Evolutionary conservation across 2,113 vertebrate genomes (phyloP), one percentile per base, ranked within the genome.

Genomic region (Thermophis baileyi): DNA sequence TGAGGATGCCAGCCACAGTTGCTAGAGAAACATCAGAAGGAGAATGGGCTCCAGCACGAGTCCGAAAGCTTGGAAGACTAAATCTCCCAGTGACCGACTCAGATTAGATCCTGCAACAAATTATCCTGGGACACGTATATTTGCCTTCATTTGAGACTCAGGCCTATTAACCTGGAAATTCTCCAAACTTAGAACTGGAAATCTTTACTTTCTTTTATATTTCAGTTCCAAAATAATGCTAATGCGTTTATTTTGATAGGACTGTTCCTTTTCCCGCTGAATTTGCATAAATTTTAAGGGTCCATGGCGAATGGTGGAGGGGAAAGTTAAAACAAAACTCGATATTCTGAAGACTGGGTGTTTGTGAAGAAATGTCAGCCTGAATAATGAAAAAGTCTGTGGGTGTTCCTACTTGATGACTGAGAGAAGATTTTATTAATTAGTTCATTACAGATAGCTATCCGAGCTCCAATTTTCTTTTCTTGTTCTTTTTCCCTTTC

Each of bases 331-430:
- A 92, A 93, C 94, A 95, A 94, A 87, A 88, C 1, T 0, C 14
- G 94, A 88, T 92, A 92, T 60, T 27, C 55, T 14, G 55, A 4
- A 81, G 54, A 89, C 27, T 93, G 24, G 22, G 22, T 51, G 47
- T 60, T 85, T 0, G 0, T 88, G 86, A 12, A 88, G 85, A 91
- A 92, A 86, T 54, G 69, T 44, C 74, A 49, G 22, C 54, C 6
- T 94, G 92, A n/a, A 90, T 90, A 94, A 95, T 85, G 40, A 0
- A 25, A 81, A 94, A 85, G 69, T 93, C 92, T 46, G 47, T 94
- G 1, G 88, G 1, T 16, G 0, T 0, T 95, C 63, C 69, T 90
- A 90, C 50, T 92, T 94, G 55, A 92, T 69, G 44, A 24, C 16
- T 53, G 57, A 74, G 53, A 63, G 54, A 57, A 53, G 49, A 85